Base-by-base conservation (phyloP, 2,797 vertebrate species). In the Lacerta viridis region DNA sequence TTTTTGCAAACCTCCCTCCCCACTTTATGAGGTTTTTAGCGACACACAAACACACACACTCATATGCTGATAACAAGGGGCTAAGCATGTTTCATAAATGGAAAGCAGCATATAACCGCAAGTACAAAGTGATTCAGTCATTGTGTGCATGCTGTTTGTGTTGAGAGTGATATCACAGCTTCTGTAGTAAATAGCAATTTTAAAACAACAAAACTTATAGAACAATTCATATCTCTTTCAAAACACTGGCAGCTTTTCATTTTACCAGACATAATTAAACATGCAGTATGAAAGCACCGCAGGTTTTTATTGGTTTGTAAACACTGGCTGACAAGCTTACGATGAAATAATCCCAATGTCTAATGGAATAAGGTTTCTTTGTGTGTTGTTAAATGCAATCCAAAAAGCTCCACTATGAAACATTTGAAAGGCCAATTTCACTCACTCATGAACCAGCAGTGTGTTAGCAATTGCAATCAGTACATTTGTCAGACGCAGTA, bases 191-290 rank as follows among this genome's bases (percentile, higher is more conserved):
- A 81, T 87, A 91, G 66, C 88, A 83, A 89, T 59, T n/a, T 3
- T 39, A 79, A 0, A 36, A 69, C 17, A 80, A 1, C 27, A 85
- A 50, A 83, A 1, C 23, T 39, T 64, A 1, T 23, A 86, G 18
- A 80, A 75, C 59, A 83, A 75, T 81, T 91, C 79, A 66, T 75
- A 83, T 46, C 83, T 87, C 82, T 90, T 85, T 80, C 77, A 59
- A 23, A 82, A 2, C n/a, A 36, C 1, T 81, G 50, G 82, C 50
- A 39, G 29, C n/a, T 69, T 92, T 92, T 89, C 84, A 84, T 88
- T 72, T 69, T 84, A 80, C 25, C 79, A 50, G 71, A 18, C 74
- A 75, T 84, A 92, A 86, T 80, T 90, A 89, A 88, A 84, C 8
- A 76, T 81, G 20, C 64, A 86, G 13, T 61, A 64, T 69, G 29